Evolutionary conservation across 2,113 vertebrate species (phyloP).

Genomic region (Semnopithecus entellus): DNA sequence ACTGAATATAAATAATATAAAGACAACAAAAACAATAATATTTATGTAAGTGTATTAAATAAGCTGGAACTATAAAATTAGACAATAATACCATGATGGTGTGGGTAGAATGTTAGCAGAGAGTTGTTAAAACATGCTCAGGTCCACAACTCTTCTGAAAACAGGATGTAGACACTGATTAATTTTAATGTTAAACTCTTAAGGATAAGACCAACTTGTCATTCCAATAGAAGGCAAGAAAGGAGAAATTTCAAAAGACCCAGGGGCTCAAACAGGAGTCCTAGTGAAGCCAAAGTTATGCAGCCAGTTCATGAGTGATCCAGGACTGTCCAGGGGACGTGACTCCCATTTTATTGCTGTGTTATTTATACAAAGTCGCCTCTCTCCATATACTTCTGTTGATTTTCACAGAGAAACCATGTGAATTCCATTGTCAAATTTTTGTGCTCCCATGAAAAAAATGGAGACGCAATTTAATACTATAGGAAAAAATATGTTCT

Average conservation of each 20-base stretch:
- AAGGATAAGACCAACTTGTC: background rate
- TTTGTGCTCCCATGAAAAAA: constrained; percentile 3
- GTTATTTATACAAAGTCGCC: background rate
- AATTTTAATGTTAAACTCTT: background rate
- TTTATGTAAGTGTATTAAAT: background rate
- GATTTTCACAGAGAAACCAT: background rate
- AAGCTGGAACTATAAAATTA: background rate
- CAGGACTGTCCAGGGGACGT: background rate
- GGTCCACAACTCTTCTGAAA: background rate
- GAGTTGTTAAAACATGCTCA: background rate
- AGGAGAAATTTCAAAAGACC: background rate
- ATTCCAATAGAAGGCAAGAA: background rate
- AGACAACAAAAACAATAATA: background rate
- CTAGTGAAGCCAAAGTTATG: background rate
- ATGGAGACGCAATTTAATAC: background rate
- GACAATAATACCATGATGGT: background rate
- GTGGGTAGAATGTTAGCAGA: background rate
- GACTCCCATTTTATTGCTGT: background rate
- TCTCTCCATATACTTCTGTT: background rate
- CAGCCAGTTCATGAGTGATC: background rate
- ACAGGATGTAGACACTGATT: background rate
- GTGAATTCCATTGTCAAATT: background rate
- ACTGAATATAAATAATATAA: background rate
- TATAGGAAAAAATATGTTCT: background rate
- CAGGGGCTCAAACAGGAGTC: background rate